Percentiles rank a stretch among this genome's conserved stretches.
Evolutionary conservation across 2,113 vertebrate genomes (phyloP).

Genomic region (Lagopus leucura): DNA sequence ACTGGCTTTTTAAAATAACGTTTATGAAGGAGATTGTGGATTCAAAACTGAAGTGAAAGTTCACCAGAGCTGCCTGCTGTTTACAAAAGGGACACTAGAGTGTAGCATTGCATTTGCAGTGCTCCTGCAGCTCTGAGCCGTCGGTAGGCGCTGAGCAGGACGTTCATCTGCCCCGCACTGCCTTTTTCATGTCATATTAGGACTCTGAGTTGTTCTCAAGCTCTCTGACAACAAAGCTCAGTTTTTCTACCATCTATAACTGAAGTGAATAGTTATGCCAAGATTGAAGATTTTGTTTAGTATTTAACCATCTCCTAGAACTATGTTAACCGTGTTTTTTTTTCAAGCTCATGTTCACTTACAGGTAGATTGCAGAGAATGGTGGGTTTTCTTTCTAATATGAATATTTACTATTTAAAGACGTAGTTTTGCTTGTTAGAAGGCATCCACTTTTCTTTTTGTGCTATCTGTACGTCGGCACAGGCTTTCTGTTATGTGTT

Average conservation of each 20-base stretch:
- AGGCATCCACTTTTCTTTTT: not conserved
- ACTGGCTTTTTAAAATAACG: rapidly evolving
- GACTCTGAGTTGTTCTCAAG: not conserved
- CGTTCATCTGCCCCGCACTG: not conserved
- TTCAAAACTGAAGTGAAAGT: not conserved
- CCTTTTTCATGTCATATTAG: not conserved
- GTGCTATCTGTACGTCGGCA: not conserved
- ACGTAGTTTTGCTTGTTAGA: not conserved
- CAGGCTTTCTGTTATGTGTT: not conserved
- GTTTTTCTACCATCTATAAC: not conserved
- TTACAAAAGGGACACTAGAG: slow-evolving; percentile 63
- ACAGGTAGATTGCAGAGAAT: not conserved
- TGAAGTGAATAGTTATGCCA: not conserved
- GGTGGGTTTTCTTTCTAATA: not conserved
- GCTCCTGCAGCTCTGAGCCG: rapidly evolving
- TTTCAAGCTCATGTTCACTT: not conserved
- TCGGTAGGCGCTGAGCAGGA: not conserved
- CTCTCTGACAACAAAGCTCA: not conserved
- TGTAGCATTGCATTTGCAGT: slow-evolving; percentile 51
- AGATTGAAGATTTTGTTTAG: not conserved
- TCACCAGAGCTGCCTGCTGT: not conserved
- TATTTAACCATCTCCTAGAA: not conserved
- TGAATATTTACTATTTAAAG: not conserved
- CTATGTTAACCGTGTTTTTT: not conserved
- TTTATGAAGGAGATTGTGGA: not conserved